Percentiles rank a stretch among this genome's conserved stretches.
These are phyloP conservation scores for Jordanella pulchra DNA, from an alignment of 2,797 vertebrate genomes.

Conservation along the genomic window DNA sequence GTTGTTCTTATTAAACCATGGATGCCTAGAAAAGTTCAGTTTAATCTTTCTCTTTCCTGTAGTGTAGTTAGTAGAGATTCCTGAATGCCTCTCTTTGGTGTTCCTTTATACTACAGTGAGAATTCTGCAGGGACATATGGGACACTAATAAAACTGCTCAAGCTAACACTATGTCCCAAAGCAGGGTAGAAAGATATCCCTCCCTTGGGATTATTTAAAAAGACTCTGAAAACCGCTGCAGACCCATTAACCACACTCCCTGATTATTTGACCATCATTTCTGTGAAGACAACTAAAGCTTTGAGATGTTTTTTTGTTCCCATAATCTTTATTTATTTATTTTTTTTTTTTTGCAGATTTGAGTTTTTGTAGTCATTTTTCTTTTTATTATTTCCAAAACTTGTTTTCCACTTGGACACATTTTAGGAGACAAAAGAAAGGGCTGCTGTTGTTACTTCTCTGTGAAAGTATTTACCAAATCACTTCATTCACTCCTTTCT, in stretches of 20 bases:
- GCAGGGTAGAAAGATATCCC: constrained; percentile 46
- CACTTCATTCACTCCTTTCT: constrained; percentile 53
- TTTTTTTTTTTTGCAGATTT: constrained; percentile 12
- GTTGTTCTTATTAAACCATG: background rate
- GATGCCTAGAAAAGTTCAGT: background rate
- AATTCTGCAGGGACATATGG: constrained; percentile 46
- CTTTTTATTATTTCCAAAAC: constrained; percentile 12
- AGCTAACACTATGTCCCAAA: constrained; percentile 52
- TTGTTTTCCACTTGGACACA: constrained; percentile 23
- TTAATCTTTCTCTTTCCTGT: constrained; percentile 3
- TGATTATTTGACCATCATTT: constrained; percentile 31
- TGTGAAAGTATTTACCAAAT: constrained; percentile 45
- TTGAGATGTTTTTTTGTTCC: background rate
- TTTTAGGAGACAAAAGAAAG: constrained; percentile 26
- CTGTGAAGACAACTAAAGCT: constrained; percentile 42
- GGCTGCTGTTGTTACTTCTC: constrained; percentile 24
- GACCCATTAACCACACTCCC: constrained; percentile 56
- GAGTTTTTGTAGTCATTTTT: constrained; percentile 27
- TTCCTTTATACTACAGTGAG: constrained; percentile 58
- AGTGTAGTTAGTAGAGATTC: constrained; percentile 22
- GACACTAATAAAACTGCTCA: constrained; percentile 63
- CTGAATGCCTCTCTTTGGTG: constrained; percentile 64
- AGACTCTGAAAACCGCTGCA: constrained; percentile 41
- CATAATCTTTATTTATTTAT: background rate
- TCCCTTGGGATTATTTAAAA: constrained; percentile 63